phyloP scores from a whole-genome alignment of 2,888 invertebrate species.

The Sarcophaga carnaria region DNA sequence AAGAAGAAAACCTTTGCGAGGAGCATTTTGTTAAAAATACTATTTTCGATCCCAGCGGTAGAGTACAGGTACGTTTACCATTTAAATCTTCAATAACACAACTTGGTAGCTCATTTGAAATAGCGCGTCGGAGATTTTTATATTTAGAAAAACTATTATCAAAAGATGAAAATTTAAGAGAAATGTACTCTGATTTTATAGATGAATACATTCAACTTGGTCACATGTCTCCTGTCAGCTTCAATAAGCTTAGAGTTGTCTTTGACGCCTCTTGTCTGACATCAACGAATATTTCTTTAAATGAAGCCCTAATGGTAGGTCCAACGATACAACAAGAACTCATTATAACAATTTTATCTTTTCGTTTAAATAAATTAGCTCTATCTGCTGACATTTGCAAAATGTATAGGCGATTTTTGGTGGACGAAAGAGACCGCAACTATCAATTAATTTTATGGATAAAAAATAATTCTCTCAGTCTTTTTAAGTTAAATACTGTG shows the following conservation, averaged over 20 bases:
- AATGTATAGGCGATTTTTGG: slow-evolving; percentile 1
- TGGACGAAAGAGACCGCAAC: background rate
- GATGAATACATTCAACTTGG: slow-evolving; percentile 29
- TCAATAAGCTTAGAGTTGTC: slow-evolving; percentile 53
- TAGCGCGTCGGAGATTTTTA: slow-evolving; percentile 26
- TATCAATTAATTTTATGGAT: background rate
- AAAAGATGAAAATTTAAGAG: slow-evolving; percentile 22
- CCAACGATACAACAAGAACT: slow-evolving; percentile 45
- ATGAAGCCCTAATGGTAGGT: slow-evolving; percentile 38
- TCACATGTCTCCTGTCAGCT: slow-evolving; percentile 17
- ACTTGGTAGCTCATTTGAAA: slow-evolving; percentile 46
- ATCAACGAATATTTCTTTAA: slow-evolving; percentile 38
- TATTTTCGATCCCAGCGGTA: slow-evolving; percentile 10
- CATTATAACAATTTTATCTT: slow-evolving; percentile 8
- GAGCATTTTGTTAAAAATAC: slow-evolving; percentile 34
- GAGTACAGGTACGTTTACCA: slow-evolving; percentile 36
- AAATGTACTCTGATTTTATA: slow-evolving; percentile 30
- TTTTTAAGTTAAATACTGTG: background rate
- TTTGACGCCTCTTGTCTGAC: slow-evolving; percentile 44
- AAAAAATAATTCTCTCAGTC: too few species aligned
- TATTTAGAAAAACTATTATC: slow-evolving; percentile 27
- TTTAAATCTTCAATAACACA: slow-evolving; percentile 11
- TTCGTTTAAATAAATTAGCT: slow-evolving; percentile 22
- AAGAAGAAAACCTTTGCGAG: slow-evolving; percentile 34
- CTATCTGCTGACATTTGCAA: slow-evolving; percentile 17